A percentile compares a stretch with the other conserved stretches of the same genome.
Evolutionary conservation across 2,797 vertebrate genomes (phyloP).

Genomic region (Rhadinocentrus ornatus): DNA sequence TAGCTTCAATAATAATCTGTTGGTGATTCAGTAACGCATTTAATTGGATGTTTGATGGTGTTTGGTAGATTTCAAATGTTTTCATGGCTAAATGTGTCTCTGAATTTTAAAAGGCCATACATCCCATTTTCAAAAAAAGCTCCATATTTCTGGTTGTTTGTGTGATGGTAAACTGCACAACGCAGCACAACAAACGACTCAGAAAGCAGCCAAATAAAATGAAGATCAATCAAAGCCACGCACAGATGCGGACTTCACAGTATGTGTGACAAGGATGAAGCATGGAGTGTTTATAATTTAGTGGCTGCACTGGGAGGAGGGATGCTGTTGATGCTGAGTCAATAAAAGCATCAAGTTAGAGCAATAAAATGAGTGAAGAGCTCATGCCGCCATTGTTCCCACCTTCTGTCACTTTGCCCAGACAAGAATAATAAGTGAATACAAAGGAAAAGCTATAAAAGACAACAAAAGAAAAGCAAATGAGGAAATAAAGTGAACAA

Average conservation of each 20-base stretch:
- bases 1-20: neutral
- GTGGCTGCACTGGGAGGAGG: conserved; percentile 42
- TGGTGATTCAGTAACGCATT: conserved; percentile 2
- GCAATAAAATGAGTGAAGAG: conserved; percentile 52
- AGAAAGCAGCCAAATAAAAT: conserved; percentile 47
- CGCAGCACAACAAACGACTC: conserved; percentile 33
- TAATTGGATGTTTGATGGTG: neutral
- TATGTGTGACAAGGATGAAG: conserved; percentile 67
- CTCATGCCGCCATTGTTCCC: conserved; percentile 32
- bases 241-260: conserved; percentile 55
- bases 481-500: neutral
- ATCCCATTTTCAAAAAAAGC: conserved; percentile 40
- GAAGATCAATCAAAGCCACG: conserved; percentile 68
- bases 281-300: conserved; percentile 65
- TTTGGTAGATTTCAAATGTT: conserved; percentile 10
- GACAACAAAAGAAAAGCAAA: conserved; percentile 11
- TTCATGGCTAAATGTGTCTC: conserved; percentile 11
- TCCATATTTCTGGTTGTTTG: conserved; percentile 32
- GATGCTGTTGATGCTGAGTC: conserved; percentile 67
- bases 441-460: conserved; percentile 3
- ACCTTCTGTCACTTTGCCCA: conserved; percentile 47
- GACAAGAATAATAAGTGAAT: conserved; percentile 30
- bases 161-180: conserved; percentile 55
- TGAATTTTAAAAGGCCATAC: conserved; percentile 25
- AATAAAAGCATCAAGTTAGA: conserved; percentile 68